Evolutionary conservation across 2,113 vertebrate species (phyloP).

Genomic region (Osmerus mordax): DNA sequence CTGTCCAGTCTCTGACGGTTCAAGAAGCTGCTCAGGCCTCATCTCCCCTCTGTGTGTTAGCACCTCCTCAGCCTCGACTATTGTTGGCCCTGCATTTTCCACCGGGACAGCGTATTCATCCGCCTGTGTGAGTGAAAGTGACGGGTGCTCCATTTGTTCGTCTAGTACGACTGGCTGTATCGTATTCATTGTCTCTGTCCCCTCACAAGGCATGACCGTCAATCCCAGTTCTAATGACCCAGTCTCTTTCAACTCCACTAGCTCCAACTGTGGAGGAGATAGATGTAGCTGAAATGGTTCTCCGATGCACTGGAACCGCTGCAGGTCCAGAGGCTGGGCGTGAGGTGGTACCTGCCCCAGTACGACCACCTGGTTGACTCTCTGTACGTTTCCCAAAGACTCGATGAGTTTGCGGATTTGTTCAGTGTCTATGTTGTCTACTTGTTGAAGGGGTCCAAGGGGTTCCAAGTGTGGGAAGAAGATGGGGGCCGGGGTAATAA

Average conservation of each 20-base stretch:
- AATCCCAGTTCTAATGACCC: slow-evolving; percentile 31
- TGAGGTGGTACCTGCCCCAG: slow-evolving; percentile 64
- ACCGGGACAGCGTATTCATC: neutral
- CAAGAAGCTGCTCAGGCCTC: slow-evolving; percentile 41
- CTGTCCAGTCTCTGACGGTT: slow-evolving; percentile 18
- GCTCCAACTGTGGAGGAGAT: slow-evolving; percentile 43
- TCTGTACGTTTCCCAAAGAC: slow-evolving; percentile 72
- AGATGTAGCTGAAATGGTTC: slow-evolving; percentile 44
- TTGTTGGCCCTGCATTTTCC: slow-evolving; percentile 38
- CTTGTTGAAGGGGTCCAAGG: slow-evolving; percentile 66
- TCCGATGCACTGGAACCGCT: slow-evolving; percentile 42
- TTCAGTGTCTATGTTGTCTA: slow-evolving; percentile 70
- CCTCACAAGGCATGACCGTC: slow-evolving; percentile 29
- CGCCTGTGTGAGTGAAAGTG: slow-evolving; percentile 42
- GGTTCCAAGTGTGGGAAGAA: slow-evolving; percentile 59
- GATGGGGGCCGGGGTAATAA: slow-evolving; percentile 61
- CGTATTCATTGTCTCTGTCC: slow-evolving; percentile 60
- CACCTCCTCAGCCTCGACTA: slow-evolving; percentile 29
- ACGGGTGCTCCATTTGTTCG: slow-evolving; percentile 49
- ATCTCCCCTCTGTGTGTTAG: slow-evolving; percentile 31
- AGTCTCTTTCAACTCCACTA: slow-evolving; percentile 38
- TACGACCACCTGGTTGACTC: slow-evolving; percentile 72
- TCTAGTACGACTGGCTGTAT: slow-evolving; percentile 64
- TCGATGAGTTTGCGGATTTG: slow-evolving; percentile 73
- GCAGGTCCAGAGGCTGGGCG: slow-evolving; percentile 53